Base-by-base conservation (phyloP, 2,797 vertebrate genomes). In the Hirundo rustica region DNA sequence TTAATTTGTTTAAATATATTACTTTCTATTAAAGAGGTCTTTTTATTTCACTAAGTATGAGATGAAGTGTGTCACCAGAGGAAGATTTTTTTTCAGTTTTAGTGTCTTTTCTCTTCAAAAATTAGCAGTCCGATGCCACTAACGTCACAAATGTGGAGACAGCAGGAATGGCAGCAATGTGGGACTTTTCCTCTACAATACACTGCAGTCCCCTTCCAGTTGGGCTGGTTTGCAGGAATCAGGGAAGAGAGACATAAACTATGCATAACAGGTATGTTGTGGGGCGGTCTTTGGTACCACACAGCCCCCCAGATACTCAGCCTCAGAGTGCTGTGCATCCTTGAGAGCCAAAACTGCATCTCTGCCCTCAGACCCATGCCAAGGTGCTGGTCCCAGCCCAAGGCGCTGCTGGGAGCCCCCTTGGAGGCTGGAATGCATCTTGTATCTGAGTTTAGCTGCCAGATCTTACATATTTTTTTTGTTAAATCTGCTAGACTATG, bases 1-100 rank as follows among this genome's bases (percentile, higher is more conserved):
- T 97, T 96, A 97, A 96, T 96, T 95, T 80, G 74, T 95, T 96
- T 95, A 94, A 97, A 89, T 80, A 65, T 96, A 96, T 96, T 97
- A 96, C 90, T 88, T 95, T 89, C 92, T 92, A 87, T 97, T 95
- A 95, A 87, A 88, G 85, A 90, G 77, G 80, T 85, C 90, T 94
- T 95, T 79, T 68, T 92, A 82, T 95, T 85, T 95, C 83, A 65
- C 74, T 58, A 67, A 95, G 88, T 89, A 74, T 91, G 78, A 86
- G 88, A 93, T 92, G 92, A 95, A 96, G 86, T 95, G 44, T 94
- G 93, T 94, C 96, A 94, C 72, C n/a, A 88, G 83, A 94, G 94
- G 81, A 97, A 85, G 75, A 62, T 83, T 92, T 83, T 66, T 92
- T 88, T 95, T 79, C 76, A 76, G 89, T 50, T 90, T 76, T 54